These are phyloP conservation scores for Dermatemys mawii DNA, from an alignment of 2,113 vertebrate genomes.

Conservation along the genomic window DNA sequence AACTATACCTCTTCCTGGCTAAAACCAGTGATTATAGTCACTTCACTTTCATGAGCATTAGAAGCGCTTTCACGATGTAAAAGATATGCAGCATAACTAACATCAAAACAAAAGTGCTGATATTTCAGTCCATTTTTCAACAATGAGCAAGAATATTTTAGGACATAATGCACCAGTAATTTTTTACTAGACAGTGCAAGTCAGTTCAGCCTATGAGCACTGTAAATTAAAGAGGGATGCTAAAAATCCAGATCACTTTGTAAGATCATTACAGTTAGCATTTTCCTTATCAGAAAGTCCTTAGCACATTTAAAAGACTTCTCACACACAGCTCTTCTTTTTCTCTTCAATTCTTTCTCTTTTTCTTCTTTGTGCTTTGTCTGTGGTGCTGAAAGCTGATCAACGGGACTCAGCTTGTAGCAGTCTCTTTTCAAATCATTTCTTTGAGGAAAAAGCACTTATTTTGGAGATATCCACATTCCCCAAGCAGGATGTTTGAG, in stretches of 20 bases:
- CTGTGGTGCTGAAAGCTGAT: not conserved
- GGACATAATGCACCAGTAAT: not conserved
- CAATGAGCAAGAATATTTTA: not conserved
- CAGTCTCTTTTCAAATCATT: rapidly evolving
- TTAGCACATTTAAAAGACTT: rapidly evolving
- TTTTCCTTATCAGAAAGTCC: not conserved
- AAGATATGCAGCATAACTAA: not conserved
- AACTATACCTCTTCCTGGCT: not conserved
- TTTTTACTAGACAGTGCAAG: not conserved
- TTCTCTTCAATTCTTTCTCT: not conserved
- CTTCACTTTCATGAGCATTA: not conserved
- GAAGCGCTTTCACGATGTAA: not conserved
- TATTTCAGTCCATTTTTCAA: not conserved
- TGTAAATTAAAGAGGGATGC: not conserved
- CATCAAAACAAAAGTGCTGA: not conserved
- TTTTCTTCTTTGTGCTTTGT: rapidly evolving
- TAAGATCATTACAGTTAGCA: rapidly evolving
- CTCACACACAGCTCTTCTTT: rapidly evolving
- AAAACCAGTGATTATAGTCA: not conserved
- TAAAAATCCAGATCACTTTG: rapidly evolving
- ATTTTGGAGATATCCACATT: not conserved
- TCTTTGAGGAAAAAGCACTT: not conserved
- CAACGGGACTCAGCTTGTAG: rapidly evolving
- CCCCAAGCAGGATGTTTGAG: not conserved
- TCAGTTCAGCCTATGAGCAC: not conserved